These are phyloP conservation scores for Lottia scabra DNA, from an alignment of 2,888 invertebrate genomes.

Conservation along the genomic window DNA sequence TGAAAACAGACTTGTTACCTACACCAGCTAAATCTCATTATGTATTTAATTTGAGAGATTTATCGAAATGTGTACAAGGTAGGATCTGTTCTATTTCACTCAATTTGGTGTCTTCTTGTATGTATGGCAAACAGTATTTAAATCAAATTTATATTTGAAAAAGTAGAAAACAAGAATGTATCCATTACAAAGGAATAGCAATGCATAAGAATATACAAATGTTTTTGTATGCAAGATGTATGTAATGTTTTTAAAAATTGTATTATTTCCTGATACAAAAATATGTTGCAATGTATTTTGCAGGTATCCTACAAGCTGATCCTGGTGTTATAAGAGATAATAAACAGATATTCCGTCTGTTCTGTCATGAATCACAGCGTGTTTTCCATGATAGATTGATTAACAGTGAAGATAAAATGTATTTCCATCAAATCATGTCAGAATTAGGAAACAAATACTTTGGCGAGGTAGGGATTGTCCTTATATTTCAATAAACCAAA, in stretches of 20 bases:
- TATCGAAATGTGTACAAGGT: constrained; percentile 91
- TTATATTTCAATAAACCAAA: too few species aligned
- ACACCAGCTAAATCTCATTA: constrained; percentile 71
- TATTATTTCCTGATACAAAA: not conserved
- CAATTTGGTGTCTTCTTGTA: too few species aligned
- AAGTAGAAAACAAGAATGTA: too few species aligned
- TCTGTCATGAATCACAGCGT: constrained; percentile 68
- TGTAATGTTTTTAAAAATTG: not conserved
- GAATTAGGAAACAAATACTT: constrained; percentile 69
- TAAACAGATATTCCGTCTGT: constrained; percentile 66
- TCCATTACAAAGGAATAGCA: too few species aligned
- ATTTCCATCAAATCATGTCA: constrained; percentile 66
- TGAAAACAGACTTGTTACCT: constrained; percentile 69
- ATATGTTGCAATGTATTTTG: not conserved
- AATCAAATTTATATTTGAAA: too few species aligned
- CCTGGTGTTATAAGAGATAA: constrained; percentile 66
- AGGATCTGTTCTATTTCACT: not conserved
- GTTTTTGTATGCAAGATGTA: too few species aligned
- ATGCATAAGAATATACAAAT: too few species aligned
- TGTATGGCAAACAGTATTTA: too few species aligned
- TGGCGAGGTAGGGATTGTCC: constrained; percentile 55
- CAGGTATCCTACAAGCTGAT: constrained; percentile 83
- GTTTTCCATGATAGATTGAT: constrained; percentile 70
- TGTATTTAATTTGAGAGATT: constrained; percentile 74
- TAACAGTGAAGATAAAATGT: constrained; percentile 68